Evolutionary conservation across 2,113 vertebrate genomes (phyloP), one percentile per base, ranked within the genome.

Genomic region (Dasyurus viverrinus): DNA sequence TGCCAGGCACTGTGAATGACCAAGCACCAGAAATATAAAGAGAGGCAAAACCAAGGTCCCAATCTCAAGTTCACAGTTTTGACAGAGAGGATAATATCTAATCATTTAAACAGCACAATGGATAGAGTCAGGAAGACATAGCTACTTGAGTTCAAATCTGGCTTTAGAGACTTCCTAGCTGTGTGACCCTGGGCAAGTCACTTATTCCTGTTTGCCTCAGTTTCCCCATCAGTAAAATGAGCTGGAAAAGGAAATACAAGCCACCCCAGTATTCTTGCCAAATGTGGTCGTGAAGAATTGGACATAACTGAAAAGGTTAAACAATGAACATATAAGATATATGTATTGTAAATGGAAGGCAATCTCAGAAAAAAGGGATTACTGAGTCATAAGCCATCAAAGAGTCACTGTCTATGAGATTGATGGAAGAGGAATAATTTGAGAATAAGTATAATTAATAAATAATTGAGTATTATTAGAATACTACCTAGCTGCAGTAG

Each of bases 401-500:
- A 84, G 36, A 84, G 1, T 84, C 68, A 42, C 16, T 84, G 14
- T 84, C 36, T n/a, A 84, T 84, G n/a, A 30, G 60, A n/a, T 14
- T 76, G 16, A 11, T 19, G 68, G n/a, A 42, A 26, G n/a, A 42
- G 19, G n/a, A 84, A 84, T 84, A 42, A 84, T 84, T 36, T 84
- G 5, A 84, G 19, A 84, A 84, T 84, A 84, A 84, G 42, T 42
- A 42, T 42, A 42, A 84, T 84, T 84, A 84, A n/a, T 84, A 84
- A 84, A 42, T 84, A 84, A 84, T 42, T 76, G 30, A 76, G 36
- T 76, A 22, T 84, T 42, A 84, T 84, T 84, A 42, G 68, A 84
- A 16, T 89, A n/a, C 57, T 94, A 68, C 57, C 42, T 89, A 93
- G 52, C 57, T 60, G 54, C 68, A 53, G 57, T 89, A 36, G 91